Conservation (phyloP, 1,140 invertebrate species). For the Camponotus vicinus region DNA sequence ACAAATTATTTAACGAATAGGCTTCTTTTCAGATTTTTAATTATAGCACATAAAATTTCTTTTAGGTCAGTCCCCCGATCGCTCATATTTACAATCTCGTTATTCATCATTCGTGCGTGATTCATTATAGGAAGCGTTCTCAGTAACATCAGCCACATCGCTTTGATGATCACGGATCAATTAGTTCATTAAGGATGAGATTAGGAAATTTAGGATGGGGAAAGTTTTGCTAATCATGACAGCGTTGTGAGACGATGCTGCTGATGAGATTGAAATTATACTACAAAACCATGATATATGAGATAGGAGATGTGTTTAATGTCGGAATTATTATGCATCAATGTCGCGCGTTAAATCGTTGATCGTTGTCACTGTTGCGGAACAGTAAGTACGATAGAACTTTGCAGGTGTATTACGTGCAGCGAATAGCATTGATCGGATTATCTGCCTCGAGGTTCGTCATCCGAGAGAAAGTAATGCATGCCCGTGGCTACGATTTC, state of each 20-base stretch:
- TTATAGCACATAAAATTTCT: neutral
- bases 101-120: neutral
- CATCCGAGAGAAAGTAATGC: slow-evolving; percentile 65
- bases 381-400: slow-evolving; percentile 69
- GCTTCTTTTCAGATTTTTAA: neutral
- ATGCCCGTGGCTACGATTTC: slow-evolving; percentile 59
- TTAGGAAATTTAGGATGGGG: slow-evolving; percentile 36
- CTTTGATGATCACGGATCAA: slow-evolving; percentile 24
- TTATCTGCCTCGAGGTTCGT: slow-evolving; percentile 70
- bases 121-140: slow-evolving; percentile 17
- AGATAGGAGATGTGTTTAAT: slow-evolving; percentile 40
- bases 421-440: slow-evolving; percentile 60
- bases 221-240: slow-evolving; percentile 32
- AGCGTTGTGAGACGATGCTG: neutral
- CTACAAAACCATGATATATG: neutral
- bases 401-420: slow-evolving; percentile 75
- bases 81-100: slow-evolving; percentile 21
- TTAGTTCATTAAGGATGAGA: slow-evolving; percentile 53
- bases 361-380: slow-evolving; percentile 58
- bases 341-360: slow-evolving; percentile 31
- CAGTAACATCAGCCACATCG: neutral
- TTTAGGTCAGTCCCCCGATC: slow-evolving; percentile 22
- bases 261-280: slow-evolving; percentile 28
- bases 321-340: slow-evolving; percentile 43
- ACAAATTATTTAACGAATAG: neutral